Base-by-base conservation (phyloP, 2,888 invertebrate genomes). In the Athalia cordata region DNA sequence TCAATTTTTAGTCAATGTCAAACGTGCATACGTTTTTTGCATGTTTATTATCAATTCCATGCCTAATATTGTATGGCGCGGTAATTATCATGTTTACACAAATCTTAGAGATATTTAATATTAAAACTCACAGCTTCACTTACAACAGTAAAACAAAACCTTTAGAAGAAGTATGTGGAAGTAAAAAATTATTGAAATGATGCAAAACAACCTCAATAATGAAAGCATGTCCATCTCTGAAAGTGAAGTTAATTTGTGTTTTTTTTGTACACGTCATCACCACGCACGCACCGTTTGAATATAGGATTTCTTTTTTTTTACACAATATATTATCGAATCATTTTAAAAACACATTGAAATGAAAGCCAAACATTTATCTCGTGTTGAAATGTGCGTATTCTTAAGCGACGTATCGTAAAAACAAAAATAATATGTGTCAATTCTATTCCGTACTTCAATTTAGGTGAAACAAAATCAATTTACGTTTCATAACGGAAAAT, bases 21-120 rank as follows among this genome's bases (percentile, higher is more conserved):
- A 47, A 49, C 80, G 78, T 66, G 78, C 80, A 79, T 67, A 79
- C 80, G 76, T 72, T 72, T 29, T 29, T 13, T 72, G 57, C 72
- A 59, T 59, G 72, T 57, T 72, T 65, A 15, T 55, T 55, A 72
- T 72, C 68, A 68, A 68, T 68, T 29, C 72, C 59, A 59, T 47
- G 72, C 57, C 72, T 59, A 5, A 72, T 59, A 13, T 57, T 72
- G 45, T 47, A 59, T 72, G 72, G 72, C 72, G 45, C n/a, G 47
- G 59, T 72, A 72, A 72, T 59, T 72, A 72, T 72, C 57, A 72
- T 59, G 57, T 72, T 72, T 72, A 72, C 57, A 62, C 62, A 72
- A 59, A 72, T 72, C 47, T n/a, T 72, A 72, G 72, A 59, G 9
- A 59, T 72, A 72, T 72, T 72, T 72, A 72, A 45, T 59, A 59